Base-by-base conservation (phyloP, 2,797 vertebrate species). In the Anas capensis region DNA sequence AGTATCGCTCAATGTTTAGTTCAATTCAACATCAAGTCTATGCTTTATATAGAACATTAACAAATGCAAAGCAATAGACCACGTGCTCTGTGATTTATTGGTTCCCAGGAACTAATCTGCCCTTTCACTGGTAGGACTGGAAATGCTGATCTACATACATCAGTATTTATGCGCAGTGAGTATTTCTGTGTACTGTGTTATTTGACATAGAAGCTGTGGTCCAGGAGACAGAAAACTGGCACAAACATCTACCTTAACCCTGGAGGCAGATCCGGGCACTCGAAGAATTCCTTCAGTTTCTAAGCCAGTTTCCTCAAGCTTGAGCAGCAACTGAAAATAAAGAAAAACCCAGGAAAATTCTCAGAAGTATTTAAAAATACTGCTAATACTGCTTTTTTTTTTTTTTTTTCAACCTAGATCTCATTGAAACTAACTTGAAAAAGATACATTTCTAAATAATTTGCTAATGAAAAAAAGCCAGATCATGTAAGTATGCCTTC, bases 261-360 rank as follows among this genome's bases (percentile, higher is more conserved):
- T 98, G 57, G 99, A 98, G 21, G 98, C 99, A 71, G 99, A 99
- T 96, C 99, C 99, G 10, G 99, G 98, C 34, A 99, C 98, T 76
- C 99, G 97, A 18, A 99, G 98, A 95, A 99, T 99, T 91, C 99
- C 99, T 97, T 99, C 99, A 0, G 99, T 99, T 96, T 99, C 98
- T 90, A 99, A 97, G 15, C 99, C 99, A 0, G 98, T 99, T 96
- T 99, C 98, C 83, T 99, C 99, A 92, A 99, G 98, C 82, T 99
- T 98, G 86, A 97, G 98, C 95, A 99, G 97, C 96, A 99, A 95
- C 99, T 99, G 96, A 85, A 96, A 95, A 94, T 95, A 94, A 17
- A n/a, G 75, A 44, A 61, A 89, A n/a, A 31, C n/a, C 27, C 73
- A 77, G 68, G 42, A 86, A 92, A 96, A 85, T 46, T 80, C 6